Percentiles rank a stretch among this genome's conserved stretches.
These are phyloP conservation scores for Microcebus jonahi DNA, from an alignment of 2,113 vertebrate genomes.

Conservation along the genomic window DNA sequence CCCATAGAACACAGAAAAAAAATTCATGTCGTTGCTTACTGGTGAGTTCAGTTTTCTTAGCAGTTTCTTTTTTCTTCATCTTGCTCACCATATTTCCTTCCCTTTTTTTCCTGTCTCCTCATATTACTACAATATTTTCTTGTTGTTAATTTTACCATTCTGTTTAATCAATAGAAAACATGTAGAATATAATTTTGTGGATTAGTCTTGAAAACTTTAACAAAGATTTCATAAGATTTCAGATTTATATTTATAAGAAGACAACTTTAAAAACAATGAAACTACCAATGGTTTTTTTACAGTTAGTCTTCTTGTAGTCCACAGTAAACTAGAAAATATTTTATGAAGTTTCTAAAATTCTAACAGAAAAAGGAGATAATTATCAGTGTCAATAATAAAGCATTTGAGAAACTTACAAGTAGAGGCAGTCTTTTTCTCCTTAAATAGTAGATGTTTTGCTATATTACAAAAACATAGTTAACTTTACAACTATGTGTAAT, in stretches of 20 bases:
- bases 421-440: rapidly evolving
- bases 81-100: neutral
- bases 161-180: neutral
- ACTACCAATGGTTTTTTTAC: neutral
- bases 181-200: neutral
- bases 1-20: neutral
- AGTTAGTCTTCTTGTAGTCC: neutral
- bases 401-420: neutral
- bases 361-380: neutral
- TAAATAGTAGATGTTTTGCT: neutral
- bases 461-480: neutral
- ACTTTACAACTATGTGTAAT: neutral
- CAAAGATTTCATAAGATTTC: neutral
- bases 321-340: neutral
- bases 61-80: neutral
- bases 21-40: neutral
- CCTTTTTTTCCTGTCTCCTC: neutral
- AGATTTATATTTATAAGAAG: neutral
- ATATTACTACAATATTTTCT: neutral
- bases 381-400: neutral
- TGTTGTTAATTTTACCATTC: neutral
- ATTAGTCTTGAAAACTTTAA: neutral
- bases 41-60: neutral
- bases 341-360: neutral
- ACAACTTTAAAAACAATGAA: neutral